These are phyloP conservation scores for Drosophila bocki DNA, from an alignment of 1,140 invertebrate species.

Conservation along the genomic window DNA sequence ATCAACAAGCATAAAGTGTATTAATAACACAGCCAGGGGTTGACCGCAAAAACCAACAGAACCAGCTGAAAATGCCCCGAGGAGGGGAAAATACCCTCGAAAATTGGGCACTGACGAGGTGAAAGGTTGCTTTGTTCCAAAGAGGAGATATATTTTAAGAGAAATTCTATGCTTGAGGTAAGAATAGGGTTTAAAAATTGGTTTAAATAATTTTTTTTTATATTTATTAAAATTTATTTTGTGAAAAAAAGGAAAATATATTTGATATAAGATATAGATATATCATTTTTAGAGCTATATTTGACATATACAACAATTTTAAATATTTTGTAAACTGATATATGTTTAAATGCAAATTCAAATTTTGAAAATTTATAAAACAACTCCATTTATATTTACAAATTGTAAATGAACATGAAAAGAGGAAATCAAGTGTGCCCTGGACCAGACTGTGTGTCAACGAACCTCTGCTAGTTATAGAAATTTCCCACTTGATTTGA, in stretches of 20 bases:
- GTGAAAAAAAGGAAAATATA: neutral
- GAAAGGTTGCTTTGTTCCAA: neutral
- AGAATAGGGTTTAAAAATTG: neutral
- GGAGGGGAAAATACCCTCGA: slow-evolving; percentile 4
- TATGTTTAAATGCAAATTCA: too few relatives aligned
- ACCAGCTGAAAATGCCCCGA: neutral
- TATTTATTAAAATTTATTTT: neutral
- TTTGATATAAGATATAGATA: neutral
- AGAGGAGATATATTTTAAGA: neutral
- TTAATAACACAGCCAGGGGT: slow-evolving; percentile 29
- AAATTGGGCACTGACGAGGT: neutral
- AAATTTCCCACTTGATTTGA: too few relatives aligned
- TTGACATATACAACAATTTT: too few relatives aligned
- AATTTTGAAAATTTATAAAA: too few relatives aligned
- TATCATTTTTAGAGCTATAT: too few relatives aligned
- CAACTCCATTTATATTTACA: too few relatives aligned
- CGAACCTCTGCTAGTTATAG: too few relatives aligned
- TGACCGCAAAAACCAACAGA: slow-evolving; percentile 29
- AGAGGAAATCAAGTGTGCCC: too few relatives aligned
- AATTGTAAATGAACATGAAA: too few relatives aligned
- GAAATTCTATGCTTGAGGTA: neutral
- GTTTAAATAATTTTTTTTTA: neutral
- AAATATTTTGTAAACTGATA: too few relatives aligned
- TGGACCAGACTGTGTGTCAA: too few relatives aligned
- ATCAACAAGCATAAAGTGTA: slow-evolving; percentile 52